Conservation (phyloP, 2,888 invertebrate genomes). For the Tridacna crocea region DNA sequence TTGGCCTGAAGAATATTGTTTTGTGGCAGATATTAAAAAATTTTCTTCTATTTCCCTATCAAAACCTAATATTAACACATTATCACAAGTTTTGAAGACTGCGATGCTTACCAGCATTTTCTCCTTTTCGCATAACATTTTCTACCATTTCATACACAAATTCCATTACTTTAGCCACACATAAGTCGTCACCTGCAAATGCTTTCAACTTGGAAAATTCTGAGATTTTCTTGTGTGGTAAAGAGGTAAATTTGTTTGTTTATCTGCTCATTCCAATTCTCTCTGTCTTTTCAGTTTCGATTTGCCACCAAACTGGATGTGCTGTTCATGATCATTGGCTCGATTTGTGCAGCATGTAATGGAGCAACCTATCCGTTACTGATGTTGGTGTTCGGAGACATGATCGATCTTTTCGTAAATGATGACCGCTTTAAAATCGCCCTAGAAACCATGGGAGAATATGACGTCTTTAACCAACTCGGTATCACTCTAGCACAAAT, state of each 20-base stretch:
- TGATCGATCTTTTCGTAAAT: slow-evolving; percentile 81
- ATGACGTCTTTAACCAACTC: slow-evolving; percentile 16
- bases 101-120: too few relatives aligned
- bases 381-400: slow-evolving; percentile 83
- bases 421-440: slow-evolving; percentile 47
- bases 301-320: slow-evolving; percentile 77
- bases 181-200: too few relatives aligned
- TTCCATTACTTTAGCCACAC: too few relatives aligned
- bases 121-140: too few relatives aligned
- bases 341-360: slow-evolving; percentile 73
- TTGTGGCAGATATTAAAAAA: too few relatives aligned
- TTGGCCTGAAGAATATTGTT: too few relatives aligned
- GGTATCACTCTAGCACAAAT: slow-evolving; percentile 3
- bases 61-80: too few relatives aligned
- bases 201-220: too few relatives aligned
- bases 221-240: background rate
- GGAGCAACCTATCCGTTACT: slow-evolving; percentile 81
- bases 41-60: too few relatives aligned
- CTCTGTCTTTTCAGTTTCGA: slow-evolving; percentile 79
- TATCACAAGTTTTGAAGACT: too few relatives aligned
- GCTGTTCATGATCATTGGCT: slow-evolving; percentile 80
- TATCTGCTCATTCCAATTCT: background rate
- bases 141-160: too few relatives aligned
- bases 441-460: slow-evolving; percentile 8
- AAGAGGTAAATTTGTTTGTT: background rate